phyloP scores from a whole-genome alignment of 2,888 invertebrate species.

The Poecilobothrus nobilitatus region DNA sequence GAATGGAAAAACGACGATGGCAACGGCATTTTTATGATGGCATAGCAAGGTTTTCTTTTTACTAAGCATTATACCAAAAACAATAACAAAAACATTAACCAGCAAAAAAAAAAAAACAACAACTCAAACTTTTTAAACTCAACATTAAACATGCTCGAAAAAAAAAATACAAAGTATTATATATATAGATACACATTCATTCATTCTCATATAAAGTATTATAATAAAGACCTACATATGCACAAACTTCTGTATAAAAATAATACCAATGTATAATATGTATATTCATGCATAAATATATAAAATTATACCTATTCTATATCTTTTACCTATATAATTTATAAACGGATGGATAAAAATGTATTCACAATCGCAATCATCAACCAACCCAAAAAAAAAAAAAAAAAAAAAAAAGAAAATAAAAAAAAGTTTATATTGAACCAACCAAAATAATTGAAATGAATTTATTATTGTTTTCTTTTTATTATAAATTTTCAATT shows the following conservation, averaged over 20 bases:
- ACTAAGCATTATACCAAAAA: not conserved
- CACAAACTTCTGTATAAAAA: not conserved
- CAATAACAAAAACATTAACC: not conserved
- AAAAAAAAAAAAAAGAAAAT: no score
- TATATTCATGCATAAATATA: no score
- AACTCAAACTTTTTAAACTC: not conserved
- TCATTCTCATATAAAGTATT: no score
- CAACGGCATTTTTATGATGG: conserved; percentile 11
- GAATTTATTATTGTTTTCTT: no score
- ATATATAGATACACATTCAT: not conserved
- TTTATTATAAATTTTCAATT: not conserved
- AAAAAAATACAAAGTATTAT: not conserved
- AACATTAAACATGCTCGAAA: not conserved
- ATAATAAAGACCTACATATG: not conserved
- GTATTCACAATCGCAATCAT: no score
- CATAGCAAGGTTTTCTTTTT: conserved; percentile 1
- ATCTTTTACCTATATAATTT: no score
- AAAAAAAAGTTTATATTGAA: no score
- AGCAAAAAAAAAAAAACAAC: not conserved
- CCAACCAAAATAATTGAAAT: not conserved
- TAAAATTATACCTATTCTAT: no score
- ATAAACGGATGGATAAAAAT: no score
- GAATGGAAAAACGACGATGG: conserved; percentile 10
- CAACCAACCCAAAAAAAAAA: no score
- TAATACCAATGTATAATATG: not conserved